phyloP scores from a whole-genome alignment of 1,140 invertebrate species.

The Nephila pilipes region DNA sequence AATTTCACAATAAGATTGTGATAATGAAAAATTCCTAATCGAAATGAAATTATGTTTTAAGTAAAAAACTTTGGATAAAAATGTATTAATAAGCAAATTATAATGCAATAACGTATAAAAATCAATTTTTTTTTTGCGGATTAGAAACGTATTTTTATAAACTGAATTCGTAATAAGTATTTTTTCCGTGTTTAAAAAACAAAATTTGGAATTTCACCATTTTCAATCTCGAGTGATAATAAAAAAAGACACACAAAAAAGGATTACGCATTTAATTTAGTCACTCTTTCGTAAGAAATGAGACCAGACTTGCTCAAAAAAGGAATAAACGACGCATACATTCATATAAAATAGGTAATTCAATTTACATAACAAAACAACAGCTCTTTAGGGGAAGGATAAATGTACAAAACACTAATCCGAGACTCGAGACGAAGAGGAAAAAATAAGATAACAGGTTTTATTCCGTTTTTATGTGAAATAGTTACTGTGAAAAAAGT shows the following conservation, averaged over 20 bases:
- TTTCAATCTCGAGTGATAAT: neutral
- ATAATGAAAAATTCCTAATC: no score
- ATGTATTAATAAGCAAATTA: no score
- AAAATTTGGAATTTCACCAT: neutral
- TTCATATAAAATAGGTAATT: conserved; percentile 37
- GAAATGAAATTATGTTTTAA: no score
- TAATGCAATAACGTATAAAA: no score
- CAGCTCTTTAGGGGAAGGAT: neutral
- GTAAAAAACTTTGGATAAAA: no score
- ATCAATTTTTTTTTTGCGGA: no score
- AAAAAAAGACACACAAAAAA: neutral
- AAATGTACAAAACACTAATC: neutral
- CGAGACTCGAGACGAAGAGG: neutral
- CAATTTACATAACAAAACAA: conserved; percentile 35
- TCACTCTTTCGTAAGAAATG: neutral
- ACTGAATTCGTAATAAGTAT: no score
- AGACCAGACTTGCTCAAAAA: neutral
- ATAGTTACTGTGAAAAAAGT: neutral
- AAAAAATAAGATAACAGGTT: neutral
- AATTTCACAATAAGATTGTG: no score
- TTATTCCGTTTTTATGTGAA: neutral
- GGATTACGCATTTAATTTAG: neutral
- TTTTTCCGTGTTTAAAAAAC: no score
- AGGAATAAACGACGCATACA: neutral
- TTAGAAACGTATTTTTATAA: no score